phyloP scores from a whole-genome alignment of 2,888 invertebrate genomes.

The Brachypalpus laphriformis region DNA sequence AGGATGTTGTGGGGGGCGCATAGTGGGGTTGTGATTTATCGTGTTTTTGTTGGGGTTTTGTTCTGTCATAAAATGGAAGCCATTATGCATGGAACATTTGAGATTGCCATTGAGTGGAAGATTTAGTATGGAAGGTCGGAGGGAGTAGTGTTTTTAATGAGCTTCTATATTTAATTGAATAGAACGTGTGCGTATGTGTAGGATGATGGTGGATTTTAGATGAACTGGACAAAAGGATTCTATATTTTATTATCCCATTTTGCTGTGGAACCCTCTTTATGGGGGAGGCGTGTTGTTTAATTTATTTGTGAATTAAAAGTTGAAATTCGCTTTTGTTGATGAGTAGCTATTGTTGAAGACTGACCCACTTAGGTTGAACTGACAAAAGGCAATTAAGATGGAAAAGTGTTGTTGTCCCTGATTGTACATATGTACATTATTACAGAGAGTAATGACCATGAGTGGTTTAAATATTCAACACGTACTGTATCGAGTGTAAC shows the following conservation, averaged over 20 bases:
- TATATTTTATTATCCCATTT: neutral
- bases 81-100: slow-evolving; percentile 55
- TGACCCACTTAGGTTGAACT: neutral
- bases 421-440: neutral
- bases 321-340: neutral
- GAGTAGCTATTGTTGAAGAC: neutral
- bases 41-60: slow-evolving; percentile 40
- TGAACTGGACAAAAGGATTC: neutral
- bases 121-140: neutral
- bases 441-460: neutral
- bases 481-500: too few species aligned
- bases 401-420: neutral
- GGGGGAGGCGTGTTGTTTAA: neutral
- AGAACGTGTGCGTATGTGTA: neutral
- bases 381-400: neutral
- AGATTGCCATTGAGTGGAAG: slow-evolving; percentile 15
- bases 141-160: slow-evolving; percentile 30
- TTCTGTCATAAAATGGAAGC: slow-evolving; percentile 61
- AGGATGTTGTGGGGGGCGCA: neutral
- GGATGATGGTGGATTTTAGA: neutral
- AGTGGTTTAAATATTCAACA: neutral
- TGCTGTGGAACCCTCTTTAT: too few species aligned
- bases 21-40: slow-evolving; percentile 54
- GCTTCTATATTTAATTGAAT: slow-evolving; percentile 47
- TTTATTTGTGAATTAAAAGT: slow-evolving; percentile 22